phyloP scores from a whole-genome alignment of 2,113 vertebrate genomes.

The Spea multiplicata region DNA sequence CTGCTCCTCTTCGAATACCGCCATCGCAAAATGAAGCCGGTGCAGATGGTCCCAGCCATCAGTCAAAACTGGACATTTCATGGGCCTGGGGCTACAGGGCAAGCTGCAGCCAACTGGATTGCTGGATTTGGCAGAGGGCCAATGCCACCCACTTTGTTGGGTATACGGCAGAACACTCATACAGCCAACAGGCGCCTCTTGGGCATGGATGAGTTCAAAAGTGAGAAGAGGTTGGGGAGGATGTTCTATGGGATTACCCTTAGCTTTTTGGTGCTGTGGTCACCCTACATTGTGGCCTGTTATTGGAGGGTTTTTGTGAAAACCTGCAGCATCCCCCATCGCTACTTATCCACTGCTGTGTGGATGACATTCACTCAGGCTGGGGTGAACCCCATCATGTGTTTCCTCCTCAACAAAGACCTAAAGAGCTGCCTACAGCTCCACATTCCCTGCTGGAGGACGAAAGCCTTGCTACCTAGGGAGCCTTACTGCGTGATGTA shows the following conservation, averaged over 20 bases:
- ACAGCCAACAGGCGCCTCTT: constrained; percentile 86
- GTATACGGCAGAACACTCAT: constrained; percentile 88
- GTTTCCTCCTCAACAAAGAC: constrained; percentile 91
- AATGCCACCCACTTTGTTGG: constrained; percentile 89
- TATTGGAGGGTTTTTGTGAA: constrained; percentile 94
- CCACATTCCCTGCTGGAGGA: constrained; percentile 88
- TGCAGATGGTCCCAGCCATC: constrained; percentile 90
- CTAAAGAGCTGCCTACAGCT: constrained; percentile 88
- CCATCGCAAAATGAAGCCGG: constrained; percentile 92
- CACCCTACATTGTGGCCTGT: constrained; percentile 90
- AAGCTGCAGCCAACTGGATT: constrained; percentile 93
- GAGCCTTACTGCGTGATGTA: constrained; percentile 95
- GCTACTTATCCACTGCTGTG: constrained; percentile 87
- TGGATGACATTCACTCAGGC: constrained; percentile 96
- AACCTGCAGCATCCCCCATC: constrained; percentile 82
- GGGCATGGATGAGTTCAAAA: constrained; percentile 91
- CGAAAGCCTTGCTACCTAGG: constrained; percentile 86
- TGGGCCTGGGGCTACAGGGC: constrained; percentile 88
- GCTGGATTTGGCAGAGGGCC: constrained; percentile 89
- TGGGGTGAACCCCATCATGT: constrained; percentile 90
- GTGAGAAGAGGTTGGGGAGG: constrained; percentile 86
- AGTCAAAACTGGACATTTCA: constrained; percentile 97
- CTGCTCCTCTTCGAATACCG: constrained; percentile 89
- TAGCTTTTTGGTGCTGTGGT: constrained; percentile 91
- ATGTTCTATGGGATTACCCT: constrained; percentile 94